A percentile compares a stretch with the other conserved stretches of the same genome.
phyloP scores from a whole-genome alignment of 2,888 invertebrate species.

The Cenopis cana region DNA sequence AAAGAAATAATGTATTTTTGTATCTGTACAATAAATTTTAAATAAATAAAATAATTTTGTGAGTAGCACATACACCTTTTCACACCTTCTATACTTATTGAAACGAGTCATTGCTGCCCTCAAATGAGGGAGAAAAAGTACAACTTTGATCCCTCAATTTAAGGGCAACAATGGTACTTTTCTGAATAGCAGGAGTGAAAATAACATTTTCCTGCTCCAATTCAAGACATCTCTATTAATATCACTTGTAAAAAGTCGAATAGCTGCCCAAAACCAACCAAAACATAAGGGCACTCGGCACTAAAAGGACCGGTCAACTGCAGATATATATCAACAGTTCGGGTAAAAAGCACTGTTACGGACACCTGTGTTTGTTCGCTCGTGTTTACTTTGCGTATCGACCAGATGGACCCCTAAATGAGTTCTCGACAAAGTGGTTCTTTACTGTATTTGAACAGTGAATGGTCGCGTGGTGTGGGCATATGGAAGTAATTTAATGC shows the following conservation, averaged over 20 bases:
- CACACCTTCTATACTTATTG: too few relatives aligned
- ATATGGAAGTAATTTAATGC: too few relatives aligned
- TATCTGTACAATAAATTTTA: too few relatives aligned
- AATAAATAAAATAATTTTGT: too few relatives aligned
- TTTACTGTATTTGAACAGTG: constrained; percentile 11
- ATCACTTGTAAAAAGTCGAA: not conserved
- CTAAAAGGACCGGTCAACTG: constrained; percentile 5
- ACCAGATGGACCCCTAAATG: constrained; percentile 6
- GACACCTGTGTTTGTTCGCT: constrained; percentile 35
- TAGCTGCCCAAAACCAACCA: not conserved
- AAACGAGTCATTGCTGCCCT: too few relatives aligned
- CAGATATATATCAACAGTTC: constrained; percentile 5
- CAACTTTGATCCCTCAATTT: too few relatives aligned
- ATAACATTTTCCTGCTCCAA: too few relatives aligned
- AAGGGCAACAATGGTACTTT: too few relatives aligned
- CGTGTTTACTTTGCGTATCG: constrained; percentile 21
- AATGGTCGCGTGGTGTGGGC: not conserved
- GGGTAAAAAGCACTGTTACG: constrained; percentile 20
- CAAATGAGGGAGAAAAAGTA: too few relatives aligned
- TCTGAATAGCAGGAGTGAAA: too few relatives aligned
- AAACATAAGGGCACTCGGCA: constrained; percentile 8
- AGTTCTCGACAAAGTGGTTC: not conserved
- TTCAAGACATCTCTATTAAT: not conserved
- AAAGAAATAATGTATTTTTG: too few relatives aligned
- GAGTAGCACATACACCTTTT: too few relatives aligned